Evolutionary conservation across 2,113 vertebrate species (phyloP).

Genomic region (Rousettus leschenaultii): DNA sequence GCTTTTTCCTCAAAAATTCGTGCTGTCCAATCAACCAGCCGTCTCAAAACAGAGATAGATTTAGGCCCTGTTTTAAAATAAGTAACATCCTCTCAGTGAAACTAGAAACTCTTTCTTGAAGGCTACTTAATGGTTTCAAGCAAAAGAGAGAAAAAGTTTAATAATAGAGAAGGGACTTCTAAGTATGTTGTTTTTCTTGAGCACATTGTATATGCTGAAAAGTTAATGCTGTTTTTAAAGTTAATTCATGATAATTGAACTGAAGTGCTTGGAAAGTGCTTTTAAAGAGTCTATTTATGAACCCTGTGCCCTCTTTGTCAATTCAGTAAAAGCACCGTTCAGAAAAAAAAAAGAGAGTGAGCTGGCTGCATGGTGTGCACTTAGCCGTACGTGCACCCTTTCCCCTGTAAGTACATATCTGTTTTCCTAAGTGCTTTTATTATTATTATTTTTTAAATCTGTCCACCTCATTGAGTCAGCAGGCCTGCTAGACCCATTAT

Average conservation of each 20-base stretch:
- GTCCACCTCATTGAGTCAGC: conserved; percentile 76
- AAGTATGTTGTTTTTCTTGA: conserved; percentile 66
- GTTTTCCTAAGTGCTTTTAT: conserved; percentile 66
- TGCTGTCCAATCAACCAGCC: neutral
- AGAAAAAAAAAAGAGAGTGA: conserved; percentile 41
- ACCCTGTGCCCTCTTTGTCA: conserved; percentile 65
- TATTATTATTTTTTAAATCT: conserved; percentile 48
- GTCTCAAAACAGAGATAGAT: neutral
- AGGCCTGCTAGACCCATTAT: conserved; percentile 72
- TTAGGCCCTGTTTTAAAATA: neutral
- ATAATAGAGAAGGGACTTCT: conserved; percentile 37
- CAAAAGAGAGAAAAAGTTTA: conserved; percentile 32
- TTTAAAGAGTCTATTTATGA: conserved; percentile 66
- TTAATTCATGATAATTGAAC: conserved; percentile 78
- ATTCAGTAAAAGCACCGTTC: conserved; percentile 70
- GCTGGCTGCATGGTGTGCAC: conserved; percentile 57
- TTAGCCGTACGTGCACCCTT: conserved; percentile 43
- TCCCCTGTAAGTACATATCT: conserved; percentile 59
- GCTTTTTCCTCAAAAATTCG: neutral
- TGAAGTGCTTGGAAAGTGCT: conserved; percentile 73
- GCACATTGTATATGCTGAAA: conserved; percentile 69
- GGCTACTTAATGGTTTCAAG: neutral
- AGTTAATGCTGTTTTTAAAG: conserved; percentile 80
- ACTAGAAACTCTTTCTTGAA: neutral
- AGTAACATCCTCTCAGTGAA: neutral